Evolutionary conservation across 2,797 vertebrate genomes (phyloP).

Genomic region (Pipistrellus pygmaeus): DNA sequence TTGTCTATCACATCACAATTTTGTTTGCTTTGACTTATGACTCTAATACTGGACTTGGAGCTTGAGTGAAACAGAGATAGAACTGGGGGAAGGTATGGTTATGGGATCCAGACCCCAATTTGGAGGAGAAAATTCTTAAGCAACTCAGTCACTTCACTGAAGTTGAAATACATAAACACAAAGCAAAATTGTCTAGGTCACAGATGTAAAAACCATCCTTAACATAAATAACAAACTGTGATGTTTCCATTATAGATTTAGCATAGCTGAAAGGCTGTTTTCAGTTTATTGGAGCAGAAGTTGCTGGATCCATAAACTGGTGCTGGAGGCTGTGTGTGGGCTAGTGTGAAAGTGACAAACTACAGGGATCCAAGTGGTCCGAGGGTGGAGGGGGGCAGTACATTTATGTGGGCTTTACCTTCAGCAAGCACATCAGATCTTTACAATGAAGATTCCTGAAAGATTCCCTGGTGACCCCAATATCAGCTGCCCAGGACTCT

Average conservation of each 20-base stretch:
- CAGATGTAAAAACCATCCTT: conserved; percentile 94
- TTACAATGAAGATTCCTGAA: neutral
- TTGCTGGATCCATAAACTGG: neutral
- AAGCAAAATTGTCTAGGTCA: conserved; percentile 95
- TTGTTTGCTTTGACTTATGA: conserved; percentile 81
- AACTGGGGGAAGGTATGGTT: conserved; percentile 86
- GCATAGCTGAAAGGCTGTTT: conserved; percentile 89
- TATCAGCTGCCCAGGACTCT: no score
- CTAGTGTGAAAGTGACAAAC: neutral
- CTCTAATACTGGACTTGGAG: conserved; percentile 76
- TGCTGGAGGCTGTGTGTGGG: neutral
- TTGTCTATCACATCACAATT: conserved; percentile 79
- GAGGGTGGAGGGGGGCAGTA: rapidly evolving
- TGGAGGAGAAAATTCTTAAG: conserved; percentile 91
- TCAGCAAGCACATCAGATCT: neutral
- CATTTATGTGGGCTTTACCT: neutral
- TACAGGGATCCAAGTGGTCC: no score
- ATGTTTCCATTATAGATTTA: conserved; percentile 94
- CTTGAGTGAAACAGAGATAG: conserved; percentile 90
- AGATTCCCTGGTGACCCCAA: neutral
- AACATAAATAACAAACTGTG: conserved; percentile 95
- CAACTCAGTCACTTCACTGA: conserved; percentile 90
- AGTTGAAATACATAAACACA: conserved; percentile 93
- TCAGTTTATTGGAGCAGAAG: conserved; percentile 87
- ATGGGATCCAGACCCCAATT: conserved; percentile 85